phyloP scores from a whole-genome alignment of 2,113 vertebrate species.

The Misgurnus mizolepis region DNA sequence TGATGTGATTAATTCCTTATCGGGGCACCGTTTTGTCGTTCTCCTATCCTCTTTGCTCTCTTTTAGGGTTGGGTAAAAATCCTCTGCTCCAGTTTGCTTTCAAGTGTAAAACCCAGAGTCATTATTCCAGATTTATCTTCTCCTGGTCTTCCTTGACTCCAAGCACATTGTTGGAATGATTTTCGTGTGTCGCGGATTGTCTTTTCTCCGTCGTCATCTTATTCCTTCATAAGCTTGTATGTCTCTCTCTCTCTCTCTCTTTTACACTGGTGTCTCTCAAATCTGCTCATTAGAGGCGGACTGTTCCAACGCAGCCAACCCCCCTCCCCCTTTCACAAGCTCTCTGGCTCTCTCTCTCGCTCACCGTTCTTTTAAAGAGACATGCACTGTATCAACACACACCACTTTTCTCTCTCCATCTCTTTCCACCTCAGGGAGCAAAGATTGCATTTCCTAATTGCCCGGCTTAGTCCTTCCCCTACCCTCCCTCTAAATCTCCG shows the following conservation, averaged over 20 bases:
- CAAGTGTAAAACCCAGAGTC: slow-evolving; percentile 39
- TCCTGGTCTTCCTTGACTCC: slow-evolving; percentile 10
- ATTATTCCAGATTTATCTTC: slow-evolving; percentile 16
- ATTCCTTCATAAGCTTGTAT: slow-evolving; percentile 39
- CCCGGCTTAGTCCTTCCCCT: slow-evolving; percentile 43
- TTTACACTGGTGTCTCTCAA: slow-evolving; percentile 63
- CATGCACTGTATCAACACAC: slow-evolving; percentile 27
- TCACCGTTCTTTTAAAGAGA: slow-evolving; percentile 44
- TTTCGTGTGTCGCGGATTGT: slow-evolving; percentile 29
- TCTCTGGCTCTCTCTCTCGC: slow-evolving; percentile 31
- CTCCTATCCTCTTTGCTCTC: slow-evolving; percentile 41
- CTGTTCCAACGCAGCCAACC: slow-evolving; percentile 59
- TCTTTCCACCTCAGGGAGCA: slow-evolving; percentile 43
- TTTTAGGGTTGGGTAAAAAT: slow-evolving; percentile 41
- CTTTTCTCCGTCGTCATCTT: slow-evolving; percentile 46
- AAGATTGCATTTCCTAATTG: slow-evolving; percentile 57
- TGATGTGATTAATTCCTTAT: slow-evolving; percentile 47
- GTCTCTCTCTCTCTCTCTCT: slow-evolving; percentile 50
- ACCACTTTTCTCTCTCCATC: slow-evolving; percentile 12
- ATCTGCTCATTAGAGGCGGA: slow-evolving; percentile 67
- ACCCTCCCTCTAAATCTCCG: slow-evolving; percentile 23
- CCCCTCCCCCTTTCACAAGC: slow-evolving; percentile 51
- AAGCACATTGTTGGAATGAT: slow-evolving; percentile 11
- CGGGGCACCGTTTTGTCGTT: slow-evolving; percentile 17
- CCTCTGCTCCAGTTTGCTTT: slow-evolving; percentile 34